Percentiles rank a stretch among this genome's conserved stretches.
These are phyloP conservation scores for Junco hyemalis DNA, from an alignment of 2,113 vertebrate species.

Conservation along the genomic window DNA sequence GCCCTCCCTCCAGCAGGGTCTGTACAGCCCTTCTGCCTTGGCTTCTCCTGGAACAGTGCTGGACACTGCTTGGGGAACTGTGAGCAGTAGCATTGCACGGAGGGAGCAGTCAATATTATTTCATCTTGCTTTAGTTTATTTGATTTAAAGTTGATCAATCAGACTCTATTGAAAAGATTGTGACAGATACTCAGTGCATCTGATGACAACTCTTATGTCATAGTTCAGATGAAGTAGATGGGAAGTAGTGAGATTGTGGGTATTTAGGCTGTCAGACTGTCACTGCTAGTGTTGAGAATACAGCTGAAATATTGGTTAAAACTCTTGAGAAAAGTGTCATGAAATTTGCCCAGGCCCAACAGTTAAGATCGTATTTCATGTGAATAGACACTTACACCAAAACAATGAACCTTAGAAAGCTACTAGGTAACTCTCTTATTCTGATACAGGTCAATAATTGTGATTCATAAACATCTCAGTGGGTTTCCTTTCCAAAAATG, in stretches of 20 bases:
- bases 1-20: background rate
- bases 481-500: conserved; percentile 1
- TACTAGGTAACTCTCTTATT: background rate
- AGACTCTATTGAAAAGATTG: background rate
- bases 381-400: conserved; percentile 9
- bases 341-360: conserved; percentile 23
- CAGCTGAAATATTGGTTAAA: conserved; percentile 36
- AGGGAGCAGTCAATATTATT: background rate
- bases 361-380: background rate
- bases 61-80: background rate
- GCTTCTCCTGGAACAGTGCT: background rate
- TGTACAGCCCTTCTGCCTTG: background rate
- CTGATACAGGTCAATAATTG: conserved; percentile 31
- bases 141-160: background rate
- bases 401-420: conserved; percentile 30
- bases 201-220: background rate
- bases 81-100: background rate
- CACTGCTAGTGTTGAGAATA: background rate
- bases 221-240: background rate
- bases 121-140: background rate
- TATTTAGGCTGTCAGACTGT: conserved; percentile 38
- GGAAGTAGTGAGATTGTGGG: background rate
- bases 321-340: background rate
- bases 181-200: background rate
- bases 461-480: conserved; percentile 14